A percentile compares a stretch with the other conserved stretches of the same genome.
Evolutionary conservation across 2,888 invertebrate species (phyloP).

Genomic region (Xanthorhoe designata): DNA sequence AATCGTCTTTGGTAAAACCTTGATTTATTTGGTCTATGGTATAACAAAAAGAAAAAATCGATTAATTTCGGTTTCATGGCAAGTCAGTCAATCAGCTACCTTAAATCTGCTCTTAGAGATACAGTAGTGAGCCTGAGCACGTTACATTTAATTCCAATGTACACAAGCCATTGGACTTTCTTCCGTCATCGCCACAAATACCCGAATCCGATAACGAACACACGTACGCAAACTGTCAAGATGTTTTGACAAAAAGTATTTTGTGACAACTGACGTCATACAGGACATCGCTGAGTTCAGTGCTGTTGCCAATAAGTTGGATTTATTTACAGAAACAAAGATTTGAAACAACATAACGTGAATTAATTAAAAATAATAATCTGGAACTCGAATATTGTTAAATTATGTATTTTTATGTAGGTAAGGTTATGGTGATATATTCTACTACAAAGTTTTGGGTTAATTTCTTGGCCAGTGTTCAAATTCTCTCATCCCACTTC

Average conservation of each 20-base stretch:
- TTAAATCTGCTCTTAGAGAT: too few relatives aligned
- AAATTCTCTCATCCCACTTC: slow-evolving; percentile 8
- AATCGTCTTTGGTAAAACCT: too few relatives aligned
- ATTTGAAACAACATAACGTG: too few relatives aligned
- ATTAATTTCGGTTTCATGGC: too few relatives aligned
- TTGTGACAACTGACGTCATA: slow-evolving; percentile 30
- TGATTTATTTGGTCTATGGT: too few relatives aligned
- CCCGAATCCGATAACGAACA: slow-evolving; percentile 17
- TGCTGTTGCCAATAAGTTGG: background rate
- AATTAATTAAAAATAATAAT: too few relatives aligned
- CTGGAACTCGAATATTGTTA: too few relatives aligned
- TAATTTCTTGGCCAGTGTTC: slow-evolving; percentile 19
- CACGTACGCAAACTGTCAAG: slow-evolving; percentile 25
- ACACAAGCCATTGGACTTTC: slow-evolving; percentile 14
- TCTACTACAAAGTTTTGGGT: slow-evolving; percentile 3
- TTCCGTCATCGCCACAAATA: slow-evolving; percentile 37
- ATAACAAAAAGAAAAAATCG: too few relatives aligned
- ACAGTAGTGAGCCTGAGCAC: background rate
- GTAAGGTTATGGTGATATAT: too few relatives aligned
- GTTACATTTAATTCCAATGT: background rate
- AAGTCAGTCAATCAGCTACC: too few relatives aligned
- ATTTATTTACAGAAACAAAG: background rate
- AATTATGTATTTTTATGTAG: too few relatives aligned
- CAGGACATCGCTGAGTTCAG: background rate
- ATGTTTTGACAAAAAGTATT: slow-evolving; percentile 38